Base-by-base conservation (phyloP, 2,113 vertebrate genomes). In the Epinephelus lanceolatus region DNA sequence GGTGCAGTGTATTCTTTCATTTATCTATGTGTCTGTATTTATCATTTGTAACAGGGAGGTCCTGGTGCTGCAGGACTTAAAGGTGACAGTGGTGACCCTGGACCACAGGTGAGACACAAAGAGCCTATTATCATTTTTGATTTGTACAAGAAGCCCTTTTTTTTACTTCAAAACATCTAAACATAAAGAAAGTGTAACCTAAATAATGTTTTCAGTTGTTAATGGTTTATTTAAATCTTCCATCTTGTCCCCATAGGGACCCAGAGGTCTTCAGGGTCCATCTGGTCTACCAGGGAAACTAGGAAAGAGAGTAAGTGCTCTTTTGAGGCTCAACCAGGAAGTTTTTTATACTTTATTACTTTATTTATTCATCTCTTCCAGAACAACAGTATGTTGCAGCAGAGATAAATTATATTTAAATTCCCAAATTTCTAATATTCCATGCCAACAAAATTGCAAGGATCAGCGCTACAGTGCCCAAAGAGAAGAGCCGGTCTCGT, bases 181-280 rank as follows among this genome's bases (percentile, higher is more conserved):
- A n/a, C 17, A 65, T 15, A 11, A 8, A 51, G 8, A 15, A 21
- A 56, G 37, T 18, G 25, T 19, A 19, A 57, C 57, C 27, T 53
- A 25, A 66, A 17, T 51, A 11, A 45, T 13, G 8, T 14, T 14
- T 30, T 47, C 25, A 49, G 0, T 42, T 12, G 18, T 47, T 23
- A 15, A 11, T 33, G n/a, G 37, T 70, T 19, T 59, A 23, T 56
- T 51, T 3, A 27, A 70, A 33, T 63, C 27, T 2, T 47, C 27
- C 27, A 47, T 49, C 13, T 78, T 47, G 70, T 76, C 19, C 68
- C 69, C 82, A 30, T 57, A 99, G 98, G 98, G 98, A 76, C 97
- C 98, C 62, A 96, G 98, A 93, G 98, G 98, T 88, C 94, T 98
- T 81, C 98, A 99, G 91, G 98, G 98, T 72, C 40, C 96, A 3